phyloP scores from a whole-genome alignment of 2,113 vertebrate species.

The Typhlomys cinereus region DNA sequence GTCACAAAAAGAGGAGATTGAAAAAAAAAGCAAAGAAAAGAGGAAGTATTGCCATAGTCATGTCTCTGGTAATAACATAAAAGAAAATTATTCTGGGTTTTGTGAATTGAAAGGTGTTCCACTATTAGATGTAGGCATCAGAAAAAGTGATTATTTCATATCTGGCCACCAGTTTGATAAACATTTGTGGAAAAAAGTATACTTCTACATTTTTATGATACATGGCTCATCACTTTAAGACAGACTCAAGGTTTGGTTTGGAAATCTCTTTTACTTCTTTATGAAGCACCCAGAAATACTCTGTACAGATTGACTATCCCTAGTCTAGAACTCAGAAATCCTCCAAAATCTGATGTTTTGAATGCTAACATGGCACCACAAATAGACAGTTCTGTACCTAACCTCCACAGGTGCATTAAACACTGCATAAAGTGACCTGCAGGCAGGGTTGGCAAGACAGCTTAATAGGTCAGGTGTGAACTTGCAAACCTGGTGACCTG shows the following conservation, averaged over 20 bases:
- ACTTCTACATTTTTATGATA: not conserved
- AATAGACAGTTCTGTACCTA: not conserved
- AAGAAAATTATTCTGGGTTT: not conserved
- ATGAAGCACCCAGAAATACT: not conserved
- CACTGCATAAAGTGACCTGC: not conserved
- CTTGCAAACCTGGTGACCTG: too few relatives aligned
- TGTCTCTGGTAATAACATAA: not conserved
- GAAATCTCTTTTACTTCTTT: not conserved
- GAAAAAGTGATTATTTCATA: not conserved
- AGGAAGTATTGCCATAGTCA: not conserved
- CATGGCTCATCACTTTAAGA: not conserved
- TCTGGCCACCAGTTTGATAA: not conserved
- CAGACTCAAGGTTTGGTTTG: not conserved
- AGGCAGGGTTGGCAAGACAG: too few relatives aligned
- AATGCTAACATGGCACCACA: not conserved
- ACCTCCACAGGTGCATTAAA: not conserved
- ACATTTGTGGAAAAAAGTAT: not conserved
- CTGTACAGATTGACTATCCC: not conserved
- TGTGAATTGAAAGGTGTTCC: not conserved
- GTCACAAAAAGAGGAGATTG: not conserved
- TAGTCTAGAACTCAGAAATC: not conserved
- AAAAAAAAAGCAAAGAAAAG: constrained; percentile 26
- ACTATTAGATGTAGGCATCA: not conserved
- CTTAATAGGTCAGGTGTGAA: too few relatives aligned
- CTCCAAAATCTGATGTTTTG: not conserved